Evolutionary conservation across 1,140 invertebrate genomes (phyloP).

Genomic region (Conus betulinus): DNA sequence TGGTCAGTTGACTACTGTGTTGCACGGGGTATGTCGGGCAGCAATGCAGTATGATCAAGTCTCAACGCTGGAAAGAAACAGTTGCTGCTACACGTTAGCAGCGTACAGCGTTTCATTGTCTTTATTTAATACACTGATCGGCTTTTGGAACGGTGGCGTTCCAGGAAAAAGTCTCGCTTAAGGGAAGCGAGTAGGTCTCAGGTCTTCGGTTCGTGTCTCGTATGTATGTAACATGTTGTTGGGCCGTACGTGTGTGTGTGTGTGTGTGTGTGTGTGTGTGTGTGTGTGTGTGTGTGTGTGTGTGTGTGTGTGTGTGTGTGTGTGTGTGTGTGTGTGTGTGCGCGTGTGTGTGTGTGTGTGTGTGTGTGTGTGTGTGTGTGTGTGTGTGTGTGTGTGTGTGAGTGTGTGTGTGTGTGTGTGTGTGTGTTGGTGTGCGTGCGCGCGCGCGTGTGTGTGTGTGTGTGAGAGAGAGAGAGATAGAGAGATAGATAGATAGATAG

Average conservation of each 20-base stretch:
- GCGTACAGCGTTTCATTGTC: too few relatives aligned
- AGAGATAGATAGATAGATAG: too few relatives aligned
- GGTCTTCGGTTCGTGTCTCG: background rate
- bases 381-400: background rate
- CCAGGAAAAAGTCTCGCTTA: too few relatives aligned
- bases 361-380: background rate
- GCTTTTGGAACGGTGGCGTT: too few relatives aligned
- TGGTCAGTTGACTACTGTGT: too few relatives aligned
- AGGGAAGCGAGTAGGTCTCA: too few relatives aligned
- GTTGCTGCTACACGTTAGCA: too few relatives aligned
- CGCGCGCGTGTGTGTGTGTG: constrained; percentile 1
- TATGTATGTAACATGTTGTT: background rate
- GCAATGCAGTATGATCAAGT: too few relatives aligned
- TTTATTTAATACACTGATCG: too few relatives aligned
- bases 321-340: background rate
- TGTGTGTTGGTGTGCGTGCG: background rate
- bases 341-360: constrained; percentile 3
- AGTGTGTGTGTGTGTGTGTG: background rate
- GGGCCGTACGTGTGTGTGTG: background rate
- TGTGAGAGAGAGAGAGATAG: background rate
- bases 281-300: background rate
- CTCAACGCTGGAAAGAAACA: too few relatives aligned
- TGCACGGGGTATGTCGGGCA: too few relatives aligned
- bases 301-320: background rate
- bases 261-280: background rate